Base-by-base conservation (phyloP, 23 tunicate species). In the Phallusia fumigata region DNA sequence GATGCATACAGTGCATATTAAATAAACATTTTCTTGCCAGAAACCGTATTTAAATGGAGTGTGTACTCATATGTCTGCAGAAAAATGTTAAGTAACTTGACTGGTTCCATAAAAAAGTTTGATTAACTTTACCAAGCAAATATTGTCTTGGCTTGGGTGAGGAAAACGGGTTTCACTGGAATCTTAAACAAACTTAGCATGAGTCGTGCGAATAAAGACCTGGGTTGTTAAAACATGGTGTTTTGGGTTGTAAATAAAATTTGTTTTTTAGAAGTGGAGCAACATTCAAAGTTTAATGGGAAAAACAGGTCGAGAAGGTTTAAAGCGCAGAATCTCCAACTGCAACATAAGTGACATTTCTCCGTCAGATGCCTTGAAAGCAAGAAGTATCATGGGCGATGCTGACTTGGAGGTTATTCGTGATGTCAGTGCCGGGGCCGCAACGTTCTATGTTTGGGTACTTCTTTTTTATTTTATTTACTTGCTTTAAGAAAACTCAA, bases 391-490 rank as follows among this genome's bases (percentile, higher is more conserved):
- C 19, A 85, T 96, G 82, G 93, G 92, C 0, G 90, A 83, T 18
- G 84, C 87, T 3, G 92, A 96, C 51, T 72, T 96, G 31, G 99
- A 96, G 64, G 65, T 75, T 33, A 90, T 96, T 51, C 90, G 99
- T 33, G 99, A 96, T 80, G 96, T 91, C 26, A 90, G 96, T 79
- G 93, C 93, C 13, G 99, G 99, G 24, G 99, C 99, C 16, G 99
- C 99, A 1, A 96, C 99, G 21, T 96, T 96, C 73, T 96, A 75
- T 81, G 96, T 96, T 40, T 96, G 99, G 99, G 99, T 96, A 69
- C 65, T 88, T 81, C n/a, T n/a, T n/a, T n/a, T n/a, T 18, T 69
- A 15, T 69, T 26, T 69, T 69, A 12, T 15, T 15, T 24, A 32
- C 31, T 72, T 15, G 16, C 58, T 72, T 13, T 28, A 21, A 12